Base-by-base conservation (phyloP, 1,140 invertebrate species). In the Macrosteles quadrilineatus region DNA sequence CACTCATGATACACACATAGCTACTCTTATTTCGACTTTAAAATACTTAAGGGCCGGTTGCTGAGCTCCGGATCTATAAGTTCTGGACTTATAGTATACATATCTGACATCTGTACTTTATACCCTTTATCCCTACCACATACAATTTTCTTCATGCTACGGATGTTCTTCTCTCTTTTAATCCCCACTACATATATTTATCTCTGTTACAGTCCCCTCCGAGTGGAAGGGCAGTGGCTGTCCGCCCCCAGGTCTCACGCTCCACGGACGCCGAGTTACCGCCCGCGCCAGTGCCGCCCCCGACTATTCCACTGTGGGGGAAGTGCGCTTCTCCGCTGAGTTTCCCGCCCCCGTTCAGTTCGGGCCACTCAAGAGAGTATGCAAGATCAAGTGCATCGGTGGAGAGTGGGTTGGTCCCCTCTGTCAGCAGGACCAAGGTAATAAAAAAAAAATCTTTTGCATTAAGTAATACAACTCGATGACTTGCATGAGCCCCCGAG, bases 331-430 rank as follows among this genome's bases (percentile, higher is more conserved):
- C 80, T 85, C 88, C 14, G 90, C 77, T 4, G 71, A 73, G 27
- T 45, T 77, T 0, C 59, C 68, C 1, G 64, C 75, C 0, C 72
- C 71, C 12, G 87, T 6, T 79, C 88, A 62, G 85, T 91, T 73
- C 86, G 87, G 19, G 86, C 86, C 87, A 69, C 87, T 90, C 77
- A 83, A 85, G 67, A 79, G 89, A 21, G 83, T 91, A 1, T 93
- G 91, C 79, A 93, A 92, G 78, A 90, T 93, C 65, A 91, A 91
- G 79, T 92, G 91, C 75, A 86, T 92, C 50, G 88, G 88, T 74
- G 90, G 90, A 47, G 87, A 90, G 75, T 92, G 91, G 91, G 88
- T 91, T 45, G 91, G 91, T 14, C 91, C 91, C 25, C 77, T 90
- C 21, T 90, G 88, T 76, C 84, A 84, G 64, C 79, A 81, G 30